A percentile compares a stretch with the other conserved stretches of the same genome.
These are phyloP conservation scores for Bombylius discolor DNA, from an alignment of 2,888 invertebrate genomes.

Conservation along the genomic window DNA sequence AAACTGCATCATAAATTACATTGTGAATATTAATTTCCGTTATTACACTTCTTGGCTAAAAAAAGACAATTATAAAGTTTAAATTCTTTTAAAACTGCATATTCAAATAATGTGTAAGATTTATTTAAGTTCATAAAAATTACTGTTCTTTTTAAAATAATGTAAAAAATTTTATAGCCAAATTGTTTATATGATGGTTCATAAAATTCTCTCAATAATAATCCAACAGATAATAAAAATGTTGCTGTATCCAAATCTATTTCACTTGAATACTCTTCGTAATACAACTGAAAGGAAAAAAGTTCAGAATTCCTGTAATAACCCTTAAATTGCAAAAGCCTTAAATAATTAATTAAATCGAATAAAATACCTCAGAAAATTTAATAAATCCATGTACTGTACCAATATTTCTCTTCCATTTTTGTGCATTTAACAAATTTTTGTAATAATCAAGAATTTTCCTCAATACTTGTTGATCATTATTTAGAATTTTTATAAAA, in stretches of 20 bases:
- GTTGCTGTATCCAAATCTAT: constrained; percentile 3
- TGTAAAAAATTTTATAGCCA: constrained; percentile 23
- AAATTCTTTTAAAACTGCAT: too few relatives aligned
- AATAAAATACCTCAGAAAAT: constrained; percentile 2
- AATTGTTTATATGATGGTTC: constrained; percentile 25
- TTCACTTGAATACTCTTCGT: background rate
- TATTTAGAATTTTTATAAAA: background rate
- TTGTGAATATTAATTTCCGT: constrained; percentile 25
- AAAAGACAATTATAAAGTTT: background rate
- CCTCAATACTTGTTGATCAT: background rate
- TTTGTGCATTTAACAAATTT: background rate
- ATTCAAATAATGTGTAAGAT: too few relatives aligned
- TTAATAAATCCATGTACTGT: background rate
- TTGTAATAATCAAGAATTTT: constrained; percentile 2
- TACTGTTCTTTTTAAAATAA: constrained; percentile 24
- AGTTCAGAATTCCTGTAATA: too few relatives aligned
- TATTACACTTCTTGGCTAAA: background rate
- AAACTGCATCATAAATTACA: constrained; percentile 28
- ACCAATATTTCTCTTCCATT: constrained; percentile 5
- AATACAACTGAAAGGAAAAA: background rate
- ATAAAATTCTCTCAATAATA: constrained; percentile 25
- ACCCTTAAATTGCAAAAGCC: too few relatives aligned
- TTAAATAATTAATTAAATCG: too few relatives aligned
- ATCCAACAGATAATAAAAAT: constrained; percentile 29
- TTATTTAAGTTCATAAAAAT: background rate